Conservation (phyloP, 2,797 vertebrate species). For the Schizopygopsis malacanthus region DNA sequence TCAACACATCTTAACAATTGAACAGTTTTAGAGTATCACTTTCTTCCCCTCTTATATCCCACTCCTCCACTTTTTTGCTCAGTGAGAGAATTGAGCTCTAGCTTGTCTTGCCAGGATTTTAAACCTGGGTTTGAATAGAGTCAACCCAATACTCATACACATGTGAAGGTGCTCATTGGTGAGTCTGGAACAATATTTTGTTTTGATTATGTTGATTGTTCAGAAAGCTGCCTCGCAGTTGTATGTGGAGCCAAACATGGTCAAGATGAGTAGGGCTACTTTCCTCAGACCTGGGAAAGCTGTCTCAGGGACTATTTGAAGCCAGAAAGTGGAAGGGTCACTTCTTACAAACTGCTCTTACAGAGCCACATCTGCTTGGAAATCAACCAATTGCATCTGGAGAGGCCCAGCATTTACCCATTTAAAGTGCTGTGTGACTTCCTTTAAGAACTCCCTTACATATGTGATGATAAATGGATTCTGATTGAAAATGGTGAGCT, state of each 20-base stretch:
- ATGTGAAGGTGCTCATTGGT: constrained; percentile 4
- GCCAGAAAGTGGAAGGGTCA: constrained; percentile 47
- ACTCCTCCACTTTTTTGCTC: neutral
- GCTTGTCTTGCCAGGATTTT: neutral
- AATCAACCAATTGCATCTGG: constrained; percentile 53
- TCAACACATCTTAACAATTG: neutral
- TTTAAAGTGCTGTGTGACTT: constrained; percentile 45
- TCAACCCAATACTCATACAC: constrained; percentile 12
- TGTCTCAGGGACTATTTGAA: constrained; percentile 17
- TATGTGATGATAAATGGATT: constrained; percentile 49
- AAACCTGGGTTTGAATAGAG: constrained; percentile 13
- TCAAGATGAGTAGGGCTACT: constrained; percentile 29
- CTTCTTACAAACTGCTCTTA: constrained; percentile 49
- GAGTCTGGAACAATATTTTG: constrained; percentile 8
- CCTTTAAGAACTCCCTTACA: constrained; percentile 42
- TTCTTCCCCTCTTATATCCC: neutral
- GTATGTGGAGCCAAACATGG: constrained; percentile 22
- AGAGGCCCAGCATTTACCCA: constrained; percentile 49
- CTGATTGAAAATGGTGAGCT: constrained; percentile 39
- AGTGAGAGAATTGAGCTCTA: constrained; percentile 4
- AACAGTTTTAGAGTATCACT: neutral
- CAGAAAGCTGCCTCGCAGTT: constrained; percentile 3
- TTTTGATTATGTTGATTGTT: constrained; percentile 17
- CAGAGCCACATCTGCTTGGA: constrained; percentile 54
- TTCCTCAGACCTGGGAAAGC: constrained; percentile 34